A percentile compares a stretch with the other conserved stretches of the same genome.
Conservation (phyloP, 1,140 invertebrate species). For the silkworm (Bombyx mori) region DNA sequence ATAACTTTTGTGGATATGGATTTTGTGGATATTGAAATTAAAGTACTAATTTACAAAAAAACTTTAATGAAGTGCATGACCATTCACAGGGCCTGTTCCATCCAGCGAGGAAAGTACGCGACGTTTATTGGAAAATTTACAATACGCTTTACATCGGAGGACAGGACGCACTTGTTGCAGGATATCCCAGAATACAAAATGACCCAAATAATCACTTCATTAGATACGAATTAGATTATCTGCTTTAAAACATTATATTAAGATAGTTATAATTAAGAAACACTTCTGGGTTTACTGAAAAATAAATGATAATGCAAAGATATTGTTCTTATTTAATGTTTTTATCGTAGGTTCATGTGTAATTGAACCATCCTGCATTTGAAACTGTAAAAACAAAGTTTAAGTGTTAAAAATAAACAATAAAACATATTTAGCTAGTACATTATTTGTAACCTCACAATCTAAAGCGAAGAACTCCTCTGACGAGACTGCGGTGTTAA, state of each 20-base stretch:
- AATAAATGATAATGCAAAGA: too few species aligned
- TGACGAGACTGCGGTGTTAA: too few species aligned
- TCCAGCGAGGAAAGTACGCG: constrained; percentile 98
- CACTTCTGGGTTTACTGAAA: too few species aligned
- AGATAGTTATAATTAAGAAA: too few species aligned
- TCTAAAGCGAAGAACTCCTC: too few species aligned
- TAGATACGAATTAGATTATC: constrained; percentile 97
- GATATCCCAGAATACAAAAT: constrained; percentile 95
- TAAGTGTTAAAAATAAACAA: too few species aligned
- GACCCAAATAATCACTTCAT: constrained; percentile 96
- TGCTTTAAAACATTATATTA: constrained; percentile 34
- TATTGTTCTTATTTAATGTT: too few species aligned
- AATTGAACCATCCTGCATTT: too few species aligned
- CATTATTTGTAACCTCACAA: too few species aligned
- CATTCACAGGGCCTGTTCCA: constrained; percentile 93
- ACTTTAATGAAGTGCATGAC: not conserved
- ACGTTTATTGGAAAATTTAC: constrained; percentile 99
- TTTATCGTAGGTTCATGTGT: too few species aligned
- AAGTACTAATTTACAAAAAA: not conserved
- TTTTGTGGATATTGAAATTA: not conserved
- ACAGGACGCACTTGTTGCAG: constrained; percentile 97
- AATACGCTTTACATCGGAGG: constrained; percentile 99
- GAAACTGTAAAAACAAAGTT: too few species aligned
- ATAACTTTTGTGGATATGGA: not conserved
- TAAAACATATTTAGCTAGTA: too few species aligned